Conservation (phyloP, 1,140 invertebrate species). For the Copidosoma floridanum region DNA sequence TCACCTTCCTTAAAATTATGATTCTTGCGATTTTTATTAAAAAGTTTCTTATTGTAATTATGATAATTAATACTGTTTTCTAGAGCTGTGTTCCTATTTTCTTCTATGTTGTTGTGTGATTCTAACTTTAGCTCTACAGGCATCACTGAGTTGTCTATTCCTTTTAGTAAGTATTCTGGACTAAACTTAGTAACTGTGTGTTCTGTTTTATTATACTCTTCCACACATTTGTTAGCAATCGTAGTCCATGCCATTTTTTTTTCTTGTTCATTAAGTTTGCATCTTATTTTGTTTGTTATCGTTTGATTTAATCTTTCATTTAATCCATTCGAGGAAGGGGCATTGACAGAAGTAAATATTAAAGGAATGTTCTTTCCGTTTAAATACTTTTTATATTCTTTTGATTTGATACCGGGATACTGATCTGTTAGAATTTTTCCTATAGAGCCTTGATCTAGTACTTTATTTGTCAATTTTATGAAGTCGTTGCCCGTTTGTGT, state of each 20-base stretch:
- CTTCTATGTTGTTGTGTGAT: not conserved
- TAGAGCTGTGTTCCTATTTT: constrained; percentile 20
- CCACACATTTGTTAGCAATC: constrained; percentile 9
- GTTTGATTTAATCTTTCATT: constrained; percentile 26
- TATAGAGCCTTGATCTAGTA: constrained; percentile 8
- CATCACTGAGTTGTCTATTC: not conserved
- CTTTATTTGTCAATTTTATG: constrained; percentile 15
- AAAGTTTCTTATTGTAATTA: constrained; percentile 34
- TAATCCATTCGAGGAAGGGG: no score
- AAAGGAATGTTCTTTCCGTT: constrained; percentile 11
- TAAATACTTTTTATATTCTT: constrained; percentile 28
- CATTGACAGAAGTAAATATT: constrained; percentile 25
- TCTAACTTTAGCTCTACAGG: constrained; percentile 15
- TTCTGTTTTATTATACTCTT: constrained; percentile 9
- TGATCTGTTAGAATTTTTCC: constrained; percentile 26
- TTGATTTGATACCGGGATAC: constrained; percentile 30
- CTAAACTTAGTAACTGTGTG: constrained; percentile 11
- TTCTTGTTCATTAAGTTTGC: no score
- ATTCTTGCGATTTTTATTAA: constrained; percentile 27
- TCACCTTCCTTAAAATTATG: constrained; percentile 27
- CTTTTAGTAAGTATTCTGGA: constrained; percentile 20
- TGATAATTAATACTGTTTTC: constrained; percentile 32
- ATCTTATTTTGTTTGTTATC: constrained; percentile 20
- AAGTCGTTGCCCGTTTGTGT: constrained; percentile 16
- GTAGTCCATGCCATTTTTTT: constrained; percentile 19